Base-by-base conservation (phyloP, 2,113 vertebrate genomes). In the Chloropsis cyanopogon region DNA sequence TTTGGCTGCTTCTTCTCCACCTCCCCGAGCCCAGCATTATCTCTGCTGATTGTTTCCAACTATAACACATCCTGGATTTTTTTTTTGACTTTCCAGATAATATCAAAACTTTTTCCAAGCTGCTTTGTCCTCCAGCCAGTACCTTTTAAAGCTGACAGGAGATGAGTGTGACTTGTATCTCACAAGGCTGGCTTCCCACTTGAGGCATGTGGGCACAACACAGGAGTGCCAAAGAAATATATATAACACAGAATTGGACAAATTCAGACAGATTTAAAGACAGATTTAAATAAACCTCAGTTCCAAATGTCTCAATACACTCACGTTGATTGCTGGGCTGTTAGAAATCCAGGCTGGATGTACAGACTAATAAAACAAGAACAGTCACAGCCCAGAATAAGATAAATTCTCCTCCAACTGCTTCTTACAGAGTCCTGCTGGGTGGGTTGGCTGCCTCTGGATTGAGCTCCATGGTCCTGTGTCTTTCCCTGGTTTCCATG, bases 31-130 rank as follows among this genome's bases (percentile, higher is more conserved):
- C 87, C 95, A 84, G 46, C 47, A 75, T 79, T 95, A 90, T 96
- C 92, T 96, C 65, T 61, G 61, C 41, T 4, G 24, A 60, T 93
- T 90, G 88, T 44, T 93, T 96, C 95, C 94, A 97, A 90, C 59
- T 88, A 47, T 76, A 97, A 96, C 61, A 94, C 80, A 71, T 93
- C 84, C 93, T 78, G 26, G 46, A 68, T 86, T 92, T 90, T 14
- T 35, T 52, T 69, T 86, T 75, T 49, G 0, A 41, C 47, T 90
- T 90, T 52, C 86, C 60, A 93, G 92, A 97, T 95, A 93, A 81
- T 49, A 90, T n/a, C 14, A 3, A 71, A 94, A 95, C 76, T 76
- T 92, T 53, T 93, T 96, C 95, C 95, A 97, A 92, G 88, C 57
- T 59, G 1, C 77, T 79, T 80, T 94, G 92, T 86, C 88, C 79